Percentiles rank a stretch among this genome's conserved stretches.
phyloP scores from a whole-genome alignment of 2,888 invertebrate genomes.

The Athrips mouffetella region DNA sequence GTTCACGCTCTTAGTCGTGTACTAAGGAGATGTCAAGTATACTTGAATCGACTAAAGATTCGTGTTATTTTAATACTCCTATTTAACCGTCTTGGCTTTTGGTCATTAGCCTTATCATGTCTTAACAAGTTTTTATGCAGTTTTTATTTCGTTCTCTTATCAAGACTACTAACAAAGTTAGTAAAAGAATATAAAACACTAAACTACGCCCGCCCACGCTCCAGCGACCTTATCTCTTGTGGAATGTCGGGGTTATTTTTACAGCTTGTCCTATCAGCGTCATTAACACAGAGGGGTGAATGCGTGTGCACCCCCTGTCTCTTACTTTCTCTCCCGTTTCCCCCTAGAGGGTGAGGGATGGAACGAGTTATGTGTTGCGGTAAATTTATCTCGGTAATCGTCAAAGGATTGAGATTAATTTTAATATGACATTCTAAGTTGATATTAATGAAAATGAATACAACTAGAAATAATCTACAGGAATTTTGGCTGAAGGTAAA shows the following conservation, averaged over 20 bases:
- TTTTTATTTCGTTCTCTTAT: neutral
- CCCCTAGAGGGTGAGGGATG: neutral
- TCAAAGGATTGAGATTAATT: too few species aligned
- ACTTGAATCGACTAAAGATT: too few species aligned
- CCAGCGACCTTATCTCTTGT: neutral
- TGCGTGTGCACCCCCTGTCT: slow-evolving; percentile 1
- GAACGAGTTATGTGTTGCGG: neutral
- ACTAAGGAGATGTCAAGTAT: too few species aligned
- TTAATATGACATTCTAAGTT: too few species aligned
- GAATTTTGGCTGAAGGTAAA: too few species aligned
- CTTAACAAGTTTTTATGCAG: neutral
- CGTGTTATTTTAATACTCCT: too few species aligned
- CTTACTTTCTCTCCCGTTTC: neutral
- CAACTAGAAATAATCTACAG: too few species aligned
- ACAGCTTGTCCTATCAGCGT: neutral
- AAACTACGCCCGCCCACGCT: neutral
- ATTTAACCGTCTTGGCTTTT: too few species aligned
- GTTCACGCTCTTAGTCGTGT: too few species aligned
- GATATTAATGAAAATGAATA: too few species aligned
- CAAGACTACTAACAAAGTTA: neutral
- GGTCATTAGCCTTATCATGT: too few species aligned
- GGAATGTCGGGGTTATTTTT: slow-evolving; percentile 7
- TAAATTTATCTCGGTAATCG: neutral
- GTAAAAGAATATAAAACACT: slow-evolving; percentile 5
- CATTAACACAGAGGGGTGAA: slow-evolving; percentile 1